Percentiles rank a stretch among this genome's conserved stretches.
phyloP scores from a whole-genome alignment of 2,888 invertebrate genomes.

The Rhamnusium bicolor region DNA sequence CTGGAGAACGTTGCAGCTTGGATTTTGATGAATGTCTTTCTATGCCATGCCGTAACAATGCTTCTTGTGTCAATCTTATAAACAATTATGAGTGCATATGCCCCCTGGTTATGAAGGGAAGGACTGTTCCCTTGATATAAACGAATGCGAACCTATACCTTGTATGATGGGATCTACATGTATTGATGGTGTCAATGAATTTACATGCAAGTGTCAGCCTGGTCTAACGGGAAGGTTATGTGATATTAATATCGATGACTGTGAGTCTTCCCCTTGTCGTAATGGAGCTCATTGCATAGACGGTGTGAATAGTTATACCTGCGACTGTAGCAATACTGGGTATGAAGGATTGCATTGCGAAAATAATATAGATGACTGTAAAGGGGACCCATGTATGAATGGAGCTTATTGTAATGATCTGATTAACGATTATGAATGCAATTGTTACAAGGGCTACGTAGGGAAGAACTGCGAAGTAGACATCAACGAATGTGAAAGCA shows the following conservation, averaged over 20 bases:
- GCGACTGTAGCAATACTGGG: slow-evolving; percentile 87
- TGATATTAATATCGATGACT: slow-evolving; percentile 89
- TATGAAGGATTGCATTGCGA: slow-evolving; percentile 84
- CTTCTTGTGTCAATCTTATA: slow-evolving; percentile 86
- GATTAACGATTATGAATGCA: slow-evolving; percentile 86
- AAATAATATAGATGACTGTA: slow-evolving; percentile 88
- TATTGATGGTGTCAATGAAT: slow-evolving; percentile 84
- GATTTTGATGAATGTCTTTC: slow-evolving; percentile 92
- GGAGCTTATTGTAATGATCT: slow-evolving; percentile 86
- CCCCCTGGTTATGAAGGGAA: slow-evolving; percentile 87
- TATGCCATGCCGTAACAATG: slow-evolving; percentile 87
- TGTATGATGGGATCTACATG: slow-evolving; percentile 86
- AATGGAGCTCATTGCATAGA: slow-evolving; percentile 87
- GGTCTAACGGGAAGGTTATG: slow-evolving; percentile 82
- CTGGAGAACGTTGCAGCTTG: slow-evolving; percentile 87
- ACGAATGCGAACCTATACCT: slow-evolving; percentile 87
- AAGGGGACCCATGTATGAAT: slow-evolving; percentile 82
- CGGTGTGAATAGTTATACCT: slow-evolving; percentile 83
- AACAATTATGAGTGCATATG: slow-evolving; percentile 90
- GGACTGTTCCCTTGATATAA: slow-evolving; percentile 86
- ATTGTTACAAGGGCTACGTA: slow-evolving; percentile 81
- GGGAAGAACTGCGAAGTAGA: slow-evolving; percentile 84
- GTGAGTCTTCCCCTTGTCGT: slow-evolving; percentile 84
- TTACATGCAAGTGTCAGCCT: slow-evolving; percentile 83
- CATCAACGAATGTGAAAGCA: slow-evolving; percentile 86